These are phyloP conservation scores for Drosophila falleni DNA, from an alignment of 2,888 invertebrate genomes.

Conservation along the genomic window DNA sequence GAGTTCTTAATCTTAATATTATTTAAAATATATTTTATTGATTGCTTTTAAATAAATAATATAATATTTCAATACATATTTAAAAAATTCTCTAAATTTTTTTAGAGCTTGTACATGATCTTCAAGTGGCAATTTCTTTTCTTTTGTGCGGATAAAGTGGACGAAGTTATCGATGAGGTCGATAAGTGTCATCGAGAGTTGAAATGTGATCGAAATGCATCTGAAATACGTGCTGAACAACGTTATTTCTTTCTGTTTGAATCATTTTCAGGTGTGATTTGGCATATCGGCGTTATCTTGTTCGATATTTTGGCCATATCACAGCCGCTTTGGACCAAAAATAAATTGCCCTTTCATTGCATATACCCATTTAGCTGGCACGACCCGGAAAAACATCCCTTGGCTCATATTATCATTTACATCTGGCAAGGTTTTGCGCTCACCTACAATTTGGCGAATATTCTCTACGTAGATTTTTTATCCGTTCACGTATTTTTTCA, in stretches of 20 bases:
- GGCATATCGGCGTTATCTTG: constrained; percentile 11
- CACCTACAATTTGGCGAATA: constrained; percentile 16
- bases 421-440: constrained; percentile 14
- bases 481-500: constrained; percentile 29
- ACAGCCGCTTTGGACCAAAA: constrained; percentile 44
- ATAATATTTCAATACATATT: too few relatives aligned
- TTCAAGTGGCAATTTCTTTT: constrained; percentile 26
- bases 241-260: constrained; percentile 28
- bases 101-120: constrained; percentile 37
- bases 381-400: constrained; percentile 38
- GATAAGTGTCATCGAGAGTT: constrained; percentile 23
- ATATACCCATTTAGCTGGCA: constrained; percentile 45
- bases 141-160: constrained; percentile 31
- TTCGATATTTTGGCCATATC: constrained; percentile 23
- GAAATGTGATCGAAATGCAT: not conserved
- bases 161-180: constrained; percentile 37
- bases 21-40: too few relatives aligned
- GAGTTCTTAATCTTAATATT: too few relatives aligned
- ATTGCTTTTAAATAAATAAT: too few relatives aligned
- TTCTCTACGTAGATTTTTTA: constrained; percentile 19
- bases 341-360: constrained; percentile 43
- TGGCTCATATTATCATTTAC: constrained; percentile 18
- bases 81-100: too few relatives aligned
- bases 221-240: constrained; percentile 18
- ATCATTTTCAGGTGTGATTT: not conserved